phyloP scores from a whole-genome alignment of 2,113 vertebrate genomes.

The Calypte anna region DNA sequence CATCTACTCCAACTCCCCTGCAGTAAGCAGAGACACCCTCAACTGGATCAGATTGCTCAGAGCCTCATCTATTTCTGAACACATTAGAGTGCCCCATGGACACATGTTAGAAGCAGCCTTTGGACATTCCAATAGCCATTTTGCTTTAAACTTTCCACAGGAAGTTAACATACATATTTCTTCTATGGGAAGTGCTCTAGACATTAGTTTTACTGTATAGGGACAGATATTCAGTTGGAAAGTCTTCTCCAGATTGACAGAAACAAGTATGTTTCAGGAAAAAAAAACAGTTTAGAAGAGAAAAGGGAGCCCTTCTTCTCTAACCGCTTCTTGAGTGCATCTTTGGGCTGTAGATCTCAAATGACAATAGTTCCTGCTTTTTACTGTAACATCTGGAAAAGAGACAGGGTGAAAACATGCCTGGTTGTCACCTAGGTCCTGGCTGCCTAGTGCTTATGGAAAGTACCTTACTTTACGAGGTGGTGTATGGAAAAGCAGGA shows the following conservation, averaged over 20 bases:
- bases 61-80: too few relatives aligned
- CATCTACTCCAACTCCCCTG: too few relatives aligned
- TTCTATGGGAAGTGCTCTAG: not conserved
- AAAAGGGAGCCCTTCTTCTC: not conserved
- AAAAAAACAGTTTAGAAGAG: not conserved
- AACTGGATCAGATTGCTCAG: too few relatives aligned
- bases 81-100: not conserved
- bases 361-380: not conserved
- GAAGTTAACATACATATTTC: not conserved
- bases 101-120: not conserved
- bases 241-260: not conserved
- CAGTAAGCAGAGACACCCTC: too few relatives aligned
- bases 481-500: not conserved
- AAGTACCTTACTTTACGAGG: not conserved
- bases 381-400: not conserved
- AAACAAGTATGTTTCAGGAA: not conserved
- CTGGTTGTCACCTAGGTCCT: not conserved
- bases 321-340: not conserved
- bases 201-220: not conserved
- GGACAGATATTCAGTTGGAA: not conserved
- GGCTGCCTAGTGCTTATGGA: not conserved
- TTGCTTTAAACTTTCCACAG: not conserved
- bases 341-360: not conserved
- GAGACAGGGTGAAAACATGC: not conserved
- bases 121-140: not conserved